Conservation (phyloP, 2,113 vertebrate genomes). For the Symphodus melops region DNA sequence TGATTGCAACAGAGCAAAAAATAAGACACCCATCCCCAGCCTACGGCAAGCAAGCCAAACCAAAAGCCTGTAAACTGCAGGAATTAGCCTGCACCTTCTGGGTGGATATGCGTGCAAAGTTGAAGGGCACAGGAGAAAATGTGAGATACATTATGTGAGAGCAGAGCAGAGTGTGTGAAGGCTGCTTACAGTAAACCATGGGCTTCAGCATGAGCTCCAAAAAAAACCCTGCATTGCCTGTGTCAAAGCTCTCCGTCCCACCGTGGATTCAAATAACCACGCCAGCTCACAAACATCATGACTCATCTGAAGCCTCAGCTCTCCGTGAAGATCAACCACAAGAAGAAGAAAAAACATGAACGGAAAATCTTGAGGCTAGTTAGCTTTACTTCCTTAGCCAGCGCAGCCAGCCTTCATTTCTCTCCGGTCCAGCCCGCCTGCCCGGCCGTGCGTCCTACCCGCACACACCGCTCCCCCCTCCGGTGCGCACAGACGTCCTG, state of each 20-base stretch:
- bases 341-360: slow-evolving; percentile 27
- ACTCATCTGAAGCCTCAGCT: slow-evolving; percentile 44
- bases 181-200: slow-evolving; percentile 60
- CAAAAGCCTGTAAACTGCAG: slow-evolving; percentile 44
- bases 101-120: slow-evolving; percentile 52
- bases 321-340: slow-evolving; percentile 7
- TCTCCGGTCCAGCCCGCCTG: slow-evolving; percentile 55
- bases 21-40: slow-evolving; percentile 17
- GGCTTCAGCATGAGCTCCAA: slow-evolving; percentile 56
- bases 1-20: slow-evolving; percentile 24
- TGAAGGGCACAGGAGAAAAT: slow-evolving; percentile 47
- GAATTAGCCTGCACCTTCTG: slow-evolving; percentile 15
- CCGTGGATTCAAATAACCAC: slow-evolving; percentile 42
- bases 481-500: slow-evolving; percentile 56
- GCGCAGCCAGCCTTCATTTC: slow-evolving; percentile 37
- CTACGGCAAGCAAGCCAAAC: slow-evolving; percentile 16
- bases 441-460: slow-evolving; percentile 39
- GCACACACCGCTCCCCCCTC: slow-evolving; percentile 2
- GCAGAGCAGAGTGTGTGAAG: slow-evolving; percentile 20
- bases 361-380: slow-evolving; percentile 71
- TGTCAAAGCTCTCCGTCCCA: slow-evolving; percentile 61
- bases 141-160: background rate
- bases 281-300: slow-evolving; percentile 4
- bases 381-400: slow-evolving; percentile 83
- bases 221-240: slow-evolving; percentile 68